Evolutionary conservation across 2,113 vertebrate genomes (phyloP), one percentile per base, ranked within the genome.

Genomic region (Anas platyrhynchos): DNA sequence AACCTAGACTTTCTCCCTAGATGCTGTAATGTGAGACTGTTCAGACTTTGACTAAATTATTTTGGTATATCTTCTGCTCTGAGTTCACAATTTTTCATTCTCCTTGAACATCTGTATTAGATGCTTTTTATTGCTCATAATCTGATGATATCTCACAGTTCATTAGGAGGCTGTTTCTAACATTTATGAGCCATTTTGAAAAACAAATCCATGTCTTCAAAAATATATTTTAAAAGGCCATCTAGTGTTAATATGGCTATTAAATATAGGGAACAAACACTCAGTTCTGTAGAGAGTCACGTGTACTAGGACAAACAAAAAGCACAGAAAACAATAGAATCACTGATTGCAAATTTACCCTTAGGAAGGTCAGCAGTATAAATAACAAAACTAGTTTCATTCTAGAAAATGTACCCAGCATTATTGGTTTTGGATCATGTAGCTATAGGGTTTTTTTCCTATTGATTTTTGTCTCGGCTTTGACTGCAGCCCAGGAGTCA

Each of bases 391-490:
- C 65, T 83, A 90, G 92, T 93, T 96, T 79, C 36, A 92, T 91
- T 95, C 38, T 93, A 97, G 96, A 95, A 98, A 94, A 95, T 88
- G 63, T 87, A 96, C 91, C 88, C 83, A 96, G 96, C 65, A 88
- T 96, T 92, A 96, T 91, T 91, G 95, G 88, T 76, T 97, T 97
- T 96, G 86, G 81, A 97, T 97, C 95, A 83, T 93, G 79, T 92
- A 94, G 95, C 97, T 97, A 80, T 88, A 96, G 95, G 50, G 36
- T 2, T n/a, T 76, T 76, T 93, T 91, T 97, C 83, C 93, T 97
- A 97, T 97, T 96, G 86, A 97, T 96, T 92, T 94, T 90, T 62
- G 16, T 89, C 86, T 96, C 77, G 29, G 80, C 66, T 84, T 72
- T 91, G 77, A 76, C 38, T 75, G 56, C 65, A 63, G 62, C 26